Evolutionary conservation across 2,888 invertebrate genomes (phyloP).

Genomic region (Patella caerulea): DNA sequence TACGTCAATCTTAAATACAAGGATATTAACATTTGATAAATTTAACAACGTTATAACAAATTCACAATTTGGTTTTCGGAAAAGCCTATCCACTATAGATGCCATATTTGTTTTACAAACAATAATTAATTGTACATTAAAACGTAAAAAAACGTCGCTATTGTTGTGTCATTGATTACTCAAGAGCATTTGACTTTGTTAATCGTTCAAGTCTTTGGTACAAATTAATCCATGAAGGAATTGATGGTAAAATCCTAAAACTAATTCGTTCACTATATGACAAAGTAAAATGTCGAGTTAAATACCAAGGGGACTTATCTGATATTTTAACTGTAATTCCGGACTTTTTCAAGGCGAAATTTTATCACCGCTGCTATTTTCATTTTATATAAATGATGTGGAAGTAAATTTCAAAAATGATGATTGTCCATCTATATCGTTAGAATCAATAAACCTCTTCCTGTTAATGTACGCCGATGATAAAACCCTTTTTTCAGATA

Average conservation of each 20-base stretch:
- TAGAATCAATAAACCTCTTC: too few species aligned
- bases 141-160: conserved; percentile 16
- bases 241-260: neutral
- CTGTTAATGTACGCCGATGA: too few species aligned
- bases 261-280: neutral
- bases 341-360: too few species aligned
- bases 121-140: conserved; percentile 18
- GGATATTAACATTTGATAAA: conserved; percentile 19
- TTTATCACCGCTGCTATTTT: too few species aligned
- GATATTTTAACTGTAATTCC: too few species aligned
- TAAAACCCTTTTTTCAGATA: too few species aligned
- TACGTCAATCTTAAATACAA: conserved; percentile 26
- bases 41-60: conserved; percentile 23
- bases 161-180: conserved; percentile 23
- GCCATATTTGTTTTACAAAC: conserved; percentile 21
- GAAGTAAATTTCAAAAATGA: too few species aligned
- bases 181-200: neutral
- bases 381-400: too few species aligned
- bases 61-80: conserved; percentile 31
- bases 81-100: conserved; percentile 25
- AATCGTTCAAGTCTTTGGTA: neutral
- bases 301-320: too few species aligned
- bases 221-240: neutral
- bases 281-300: neutral
- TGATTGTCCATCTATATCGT: too few species aligned